Conservation (phyloP, 2,113 vertebrate species). For the Colaptes auratus region DNA sequence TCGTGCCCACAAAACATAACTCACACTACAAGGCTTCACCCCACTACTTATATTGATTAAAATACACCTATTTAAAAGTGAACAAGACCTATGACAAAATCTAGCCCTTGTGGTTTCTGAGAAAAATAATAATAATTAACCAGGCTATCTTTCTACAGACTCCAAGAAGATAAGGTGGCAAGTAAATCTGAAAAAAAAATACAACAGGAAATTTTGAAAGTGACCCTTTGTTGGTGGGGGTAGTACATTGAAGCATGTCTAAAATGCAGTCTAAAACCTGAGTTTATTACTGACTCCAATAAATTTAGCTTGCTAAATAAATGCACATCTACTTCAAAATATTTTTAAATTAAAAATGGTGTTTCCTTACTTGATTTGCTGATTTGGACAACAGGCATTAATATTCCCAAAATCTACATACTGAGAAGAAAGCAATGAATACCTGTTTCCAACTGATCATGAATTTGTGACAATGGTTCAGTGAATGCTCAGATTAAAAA, state of each 20-base stretch:
- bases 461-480: neutral
- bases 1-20: neutral
- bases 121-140: neutral
- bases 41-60: neutral
- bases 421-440: neutral
- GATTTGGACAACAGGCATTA: neutral
- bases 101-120: neutral
- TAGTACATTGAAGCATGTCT: neutral
- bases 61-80: neutral
- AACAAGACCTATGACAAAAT: neutral
- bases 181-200: neutral
- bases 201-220: neutral
- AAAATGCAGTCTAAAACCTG: neutral
- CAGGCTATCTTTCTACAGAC: neutral
- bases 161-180: neutral
- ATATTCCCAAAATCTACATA: neutral
- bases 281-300: neutral
- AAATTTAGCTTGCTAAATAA: neutral
- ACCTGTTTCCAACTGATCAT: neutral
- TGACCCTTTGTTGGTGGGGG: neutral
- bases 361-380: neutral
- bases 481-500: neutral
- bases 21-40: neutral
- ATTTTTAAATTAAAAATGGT: neutral
- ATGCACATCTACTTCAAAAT: neutral